Base-by-base conservation (phyloP, 2,113 vertebrate genomes). In the Sylvia atricapilla region DNA sequence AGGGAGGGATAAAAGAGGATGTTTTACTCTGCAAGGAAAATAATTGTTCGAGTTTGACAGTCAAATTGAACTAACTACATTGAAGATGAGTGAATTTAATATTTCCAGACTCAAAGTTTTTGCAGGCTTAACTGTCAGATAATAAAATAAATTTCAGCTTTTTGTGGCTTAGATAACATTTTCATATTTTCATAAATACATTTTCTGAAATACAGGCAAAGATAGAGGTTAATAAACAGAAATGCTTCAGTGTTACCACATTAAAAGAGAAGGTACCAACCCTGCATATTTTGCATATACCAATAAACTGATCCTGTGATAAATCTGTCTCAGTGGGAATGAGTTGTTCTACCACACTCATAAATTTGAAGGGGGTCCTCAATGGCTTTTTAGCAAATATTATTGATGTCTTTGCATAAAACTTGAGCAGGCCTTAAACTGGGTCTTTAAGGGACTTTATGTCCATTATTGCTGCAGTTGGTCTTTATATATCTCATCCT, bases 11-110 rank as follows among this genome's bases (percentile, higher is more conserved):
- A 59, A 80, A 72, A 62, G 30, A 46, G 41, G 46, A 63, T 87
- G 28, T 85, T 88, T 97, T 81, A 70, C 59, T 95, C 67, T 85
- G 39, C 50, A 70, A 94, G 50, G 63, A 53, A 88, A 96, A 94
- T 60, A 90, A 76, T 69, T 91, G 31, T 84, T 95, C 24, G 6
- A 80, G 31, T 88, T 93, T 96, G 96, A 96, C 95, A 94, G 67
- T 91, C 43, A 95, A 95, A 97, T 97, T 95, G 91, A 93, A 88
- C 52, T 75, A 75, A 27, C 30, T 87, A 39, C 43, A 66, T 28
- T n/a, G 46, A 93, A 91, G 67, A 91, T 85, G 84, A 91, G 41
- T 49, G 70, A 59, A 35, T 67, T 83, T 95, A 91, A 87, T 55
- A 47, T 83, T 95, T 94, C 35, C 43, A 87, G 77, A 79, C 49